phyloP scores from a whole-genome alignment of 2,888 invertebrate genomes.

The Rhabditophanes sp. region DNA sequence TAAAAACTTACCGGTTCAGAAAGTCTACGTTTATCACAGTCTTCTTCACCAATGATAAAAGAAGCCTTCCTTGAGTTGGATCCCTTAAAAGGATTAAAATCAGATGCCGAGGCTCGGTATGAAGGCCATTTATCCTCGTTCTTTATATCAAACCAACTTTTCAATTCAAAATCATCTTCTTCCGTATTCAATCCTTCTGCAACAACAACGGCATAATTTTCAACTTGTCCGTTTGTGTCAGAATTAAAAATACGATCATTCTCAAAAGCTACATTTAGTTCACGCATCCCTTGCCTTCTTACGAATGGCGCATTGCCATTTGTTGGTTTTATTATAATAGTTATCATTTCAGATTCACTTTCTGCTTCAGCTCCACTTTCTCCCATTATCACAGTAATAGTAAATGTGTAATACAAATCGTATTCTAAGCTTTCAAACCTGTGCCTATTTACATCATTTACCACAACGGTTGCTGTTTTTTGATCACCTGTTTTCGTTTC shows the following conservation, averaged over 20 bases:
- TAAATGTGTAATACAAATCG: slow-evolving; percentile 41
- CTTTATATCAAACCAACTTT: slow-evolving; percentile 37
- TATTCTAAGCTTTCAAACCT: slow-evolving; percentile 27
- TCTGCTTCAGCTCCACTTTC: slow-evolving; percentile 27
- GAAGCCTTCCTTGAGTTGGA: slow-evolving; percentile 14
- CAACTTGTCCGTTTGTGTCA: slow-evolving; percentile 30
- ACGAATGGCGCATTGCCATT: too few relatives aligned
- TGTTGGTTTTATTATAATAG: slow-evolving; percentile 24
- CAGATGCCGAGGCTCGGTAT: slow-evolving; percentile 30
- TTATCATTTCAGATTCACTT: slow-evolving; percentile 36
- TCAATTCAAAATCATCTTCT: slow-evolving; percentile 35
- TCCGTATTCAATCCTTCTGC: slow-evolving; percentile 25
- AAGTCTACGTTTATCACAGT: slow-evolving; percentile 29
- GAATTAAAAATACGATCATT: slow-evolving; percentile 34
- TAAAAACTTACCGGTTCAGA: slow-evolving; percentile 25
- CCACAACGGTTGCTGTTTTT: slow-evolving; percentile 17
- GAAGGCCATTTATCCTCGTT: slow-evolving; percentile 28
- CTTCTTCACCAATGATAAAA: slow-evolving; percentile 35
- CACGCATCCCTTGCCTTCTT: too few relatives aligned
- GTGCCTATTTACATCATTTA: slow-evolving; percentile 25
- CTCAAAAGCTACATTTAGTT: too few relatives aligned
- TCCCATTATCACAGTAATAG: slow-evolving; percentile 39
- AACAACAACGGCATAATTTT: slow-evolving; percentile 39
- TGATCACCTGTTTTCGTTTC: slow-evolving; percentile 18
- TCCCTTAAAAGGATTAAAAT: slow-evolving; percentile 28